Evolutionary conservation across 2,113 vertebrate genomes (phyloP).

Genomic region (Pangasianodon hypophthalmus): DNA sequence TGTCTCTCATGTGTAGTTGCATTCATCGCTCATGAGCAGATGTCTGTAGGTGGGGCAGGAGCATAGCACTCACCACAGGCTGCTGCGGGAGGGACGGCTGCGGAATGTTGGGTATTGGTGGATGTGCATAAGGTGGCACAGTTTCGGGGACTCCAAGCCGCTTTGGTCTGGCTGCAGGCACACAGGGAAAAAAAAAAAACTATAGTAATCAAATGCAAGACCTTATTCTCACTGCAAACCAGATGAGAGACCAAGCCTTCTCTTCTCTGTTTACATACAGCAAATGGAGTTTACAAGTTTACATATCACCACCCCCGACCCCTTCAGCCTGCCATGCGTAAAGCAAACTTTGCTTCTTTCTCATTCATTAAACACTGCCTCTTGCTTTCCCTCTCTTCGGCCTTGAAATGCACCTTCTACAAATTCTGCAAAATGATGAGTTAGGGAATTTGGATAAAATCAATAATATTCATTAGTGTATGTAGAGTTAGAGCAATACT

Average conservation of each 20-base stretch:
- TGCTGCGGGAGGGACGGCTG: conserved; percentile 82
- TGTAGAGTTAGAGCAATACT: neutral
- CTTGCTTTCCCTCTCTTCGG: neutral
- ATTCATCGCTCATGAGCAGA: neutral
- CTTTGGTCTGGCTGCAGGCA: conserved; percentile 84
- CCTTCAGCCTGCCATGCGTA: neutral
- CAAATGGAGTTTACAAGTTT: neutral
- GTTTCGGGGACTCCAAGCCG: conserved; percentile 83
- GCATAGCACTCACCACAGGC: conserved; percentile 75
- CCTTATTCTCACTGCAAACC: neutral
- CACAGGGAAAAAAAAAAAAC: conserved; percentile 7
- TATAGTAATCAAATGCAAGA: neutral
- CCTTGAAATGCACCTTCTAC: neutral
- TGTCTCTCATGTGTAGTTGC: neutral
- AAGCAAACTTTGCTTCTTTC: neutral
- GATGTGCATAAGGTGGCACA: conserved; percentile 80
- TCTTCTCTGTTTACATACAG: neutral
- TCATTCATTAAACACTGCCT: neutral
- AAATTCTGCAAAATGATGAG: neutral
- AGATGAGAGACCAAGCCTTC: neutral
- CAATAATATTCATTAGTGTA: neutral
- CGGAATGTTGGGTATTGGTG: conserved; percentile 89
- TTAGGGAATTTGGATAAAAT: neutral
- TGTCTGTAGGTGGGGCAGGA: neutral
- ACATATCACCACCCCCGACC: neutral